Base-by-base conservation (phyloP, 2,797 vertebrate species). In the Leptoclinus maculatus region DNA sequence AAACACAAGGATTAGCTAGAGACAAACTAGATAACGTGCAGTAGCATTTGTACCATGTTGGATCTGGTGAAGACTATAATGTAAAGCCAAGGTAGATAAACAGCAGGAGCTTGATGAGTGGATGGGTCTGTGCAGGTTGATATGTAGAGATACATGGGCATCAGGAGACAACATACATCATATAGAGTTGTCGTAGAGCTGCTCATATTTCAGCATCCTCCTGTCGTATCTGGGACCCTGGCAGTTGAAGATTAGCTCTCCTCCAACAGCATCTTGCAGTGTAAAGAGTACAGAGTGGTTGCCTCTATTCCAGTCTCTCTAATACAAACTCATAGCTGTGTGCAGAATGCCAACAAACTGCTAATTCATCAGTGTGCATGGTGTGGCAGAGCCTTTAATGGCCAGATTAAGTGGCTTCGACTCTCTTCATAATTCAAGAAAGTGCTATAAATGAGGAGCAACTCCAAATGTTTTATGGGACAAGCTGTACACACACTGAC, bases 361-460 rank as follows among this genome's bases (percentile, higher is more conserved):
- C 85, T 75, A 80, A 83, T 82, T 88, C 89, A 88, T 87, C 88
- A 83, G 74, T 45, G 78, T 54, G 69, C 66, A n/a, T n/a, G 7
- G 64, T 41, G 76, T 76, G 67, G 70, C 81, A 36, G 51, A 41
- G 74, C 60, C 74, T 53, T 63, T 75, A 60, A 36, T 60, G 62
- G 68, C 49, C 60, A 49, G 69, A 84, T 76, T 38, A 75, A 84
- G 75, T 54, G 60, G 67, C 73, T 84, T 51, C 34, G 49, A 65
- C 68, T 76, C 65, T 32, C 59, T 85, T 82, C 66, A 81, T 82
- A 82, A 87, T 90, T 91, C 74, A 85, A 78, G 49, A 12, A 53
- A 77, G 60, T 0, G 9, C 74, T 74, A 68, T 73, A 59, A 83
- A 88, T 74, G 56, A 85, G 85, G 79, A 80, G 83, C 83, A 79